Conservation (phyloP, 2,113 vertebrate species). For the Trichomycterus rosablanca region DNA sequence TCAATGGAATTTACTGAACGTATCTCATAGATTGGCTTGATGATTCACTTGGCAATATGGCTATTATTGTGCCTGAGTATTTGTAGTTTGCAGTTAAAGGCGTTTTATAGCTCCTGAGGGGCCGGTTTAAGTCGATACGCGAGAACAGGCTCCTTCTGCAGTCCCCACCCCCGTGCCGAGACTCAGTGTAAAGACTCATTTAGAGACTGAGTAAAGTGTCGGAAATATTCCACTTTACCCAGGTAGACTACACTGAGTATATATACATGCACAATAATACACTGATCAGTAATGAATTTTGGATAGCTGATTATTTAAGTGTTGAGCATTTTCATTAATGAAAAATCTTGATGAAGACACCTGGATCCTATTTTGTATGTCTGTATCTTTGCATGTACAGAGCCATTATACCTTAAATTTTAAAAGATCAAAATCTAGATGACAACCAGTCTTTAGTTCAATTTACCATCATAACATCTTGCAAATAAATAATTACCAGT, state of each 20-base stretch:
- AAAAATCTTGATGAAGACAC: too few relatives aligned
- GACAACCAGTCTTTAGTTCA: too few relatives aligned
- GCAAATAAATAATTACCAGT: too few relatives aligned
- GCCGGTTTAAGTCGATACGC: conserved; percentile 38
- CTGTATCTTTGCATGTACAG: too few relatives aligned
- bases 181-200: conserved; percentile 26
- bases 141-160: conserved; percentile 20
- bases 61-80: conserved; percentile 50
- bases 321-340: too few relatives aligned
- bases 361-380: too few relatives aligned
- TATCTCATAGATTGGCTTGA: conserved; percentile 48
- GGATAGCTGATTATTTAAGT: too few relatives aligned
- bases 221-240: conserved; percentile 19
- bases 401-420: too few relatives aligned
- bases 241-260: conserved; percentile 8
- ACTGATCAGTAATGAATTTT: too few relatives aligned
- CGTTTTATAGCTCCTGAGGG: conserved; percentile 46
- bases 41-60: conserved; percentile 49
- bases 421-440: too few relatives aligned
- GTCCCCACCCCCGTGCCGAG: background rate
- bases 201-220: conserved; percentile 19
- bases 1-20: conserved; percentile 42
- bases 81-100: conserved; percentile 48
- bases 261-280: background rate
- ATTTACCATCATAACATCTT: too few relatives aligned